A percentile compares a stretch with the other conserved stretches of the same genome.
phyloP scores from a whole-genome alignment of 1,140 invertebrate species.

The Drosophila rhopaloa region DNA sequence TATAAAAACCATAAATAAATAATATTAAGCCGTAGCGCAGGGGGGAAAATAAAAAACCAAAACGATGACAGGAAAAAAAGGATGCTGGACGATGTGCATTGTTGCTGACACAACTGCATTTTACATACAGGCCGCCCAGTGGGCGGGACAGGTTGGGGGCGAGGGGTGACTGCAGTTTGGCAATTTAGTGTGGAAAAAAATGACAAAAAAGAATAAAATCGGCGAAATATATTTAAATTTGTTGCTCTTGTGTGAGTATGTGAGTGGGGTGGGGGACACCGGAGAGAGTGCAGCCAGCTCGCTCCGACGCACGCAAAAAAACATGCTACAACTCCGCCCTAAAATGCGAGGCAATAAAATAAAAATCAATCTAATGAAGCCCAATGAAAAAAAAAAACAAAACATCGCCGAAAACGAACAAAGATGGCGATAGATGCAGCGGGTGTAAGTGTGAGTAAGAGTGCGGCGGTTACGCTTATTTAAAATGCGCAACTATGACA shows the following conservation, averaged over 20 bases:
- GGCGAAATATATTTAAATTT: constrained; percentile 70
- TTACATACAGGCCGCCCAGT: constrained; percentile 52
- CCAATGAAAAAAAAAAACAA: constrained; percentile 62
- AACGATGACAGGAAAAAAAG: constrained; percentile 53
- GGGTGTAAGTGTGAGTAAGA: background rate
- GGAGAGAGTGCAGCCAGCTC: constrained; percentile 33
- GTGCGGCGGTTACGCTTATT: constrained; percentile 67
- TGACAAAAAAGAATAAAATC: constrained; percentile 39
- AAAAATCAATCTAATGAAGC: constrained; percentile 82
- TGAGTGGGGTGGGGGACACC: constrained; percentile 20
- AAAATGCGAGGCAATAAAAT: constrained; percentile 71
- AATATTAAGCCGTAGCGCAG: constrained; percentile 72
- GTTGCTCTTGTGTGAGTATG: constrained; percentile 42
- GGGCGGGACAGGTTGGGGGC: constrained; percentile 1
- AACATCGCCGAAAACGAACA: constrained; percentile 42
- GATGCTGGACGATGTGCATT: constrained; percentile 34
- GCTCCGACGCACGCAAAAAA: constrained; percentile 71
- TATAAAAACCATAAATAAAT: constrained; percentile 77
- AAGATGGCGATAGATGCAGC: constrained; percentile 41
- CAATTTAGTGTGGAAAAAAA: constrained; percentile 63
- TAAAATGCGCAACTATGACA: constrained; percentile 76
- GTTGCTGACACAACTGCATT: constrained; percentile 57
- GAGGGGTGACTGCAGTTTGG: constrained; percentile 61
- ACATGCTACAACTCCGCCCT: constrained; percentile 83
- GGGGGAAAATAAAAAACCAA: constrained; percentile 42